Evolutionary conservation across 2,888 invertebrate species (phyloP), one percentile per base, ranked within the genome.

Genomic region (Phrixothrix hirtus): DNA sequence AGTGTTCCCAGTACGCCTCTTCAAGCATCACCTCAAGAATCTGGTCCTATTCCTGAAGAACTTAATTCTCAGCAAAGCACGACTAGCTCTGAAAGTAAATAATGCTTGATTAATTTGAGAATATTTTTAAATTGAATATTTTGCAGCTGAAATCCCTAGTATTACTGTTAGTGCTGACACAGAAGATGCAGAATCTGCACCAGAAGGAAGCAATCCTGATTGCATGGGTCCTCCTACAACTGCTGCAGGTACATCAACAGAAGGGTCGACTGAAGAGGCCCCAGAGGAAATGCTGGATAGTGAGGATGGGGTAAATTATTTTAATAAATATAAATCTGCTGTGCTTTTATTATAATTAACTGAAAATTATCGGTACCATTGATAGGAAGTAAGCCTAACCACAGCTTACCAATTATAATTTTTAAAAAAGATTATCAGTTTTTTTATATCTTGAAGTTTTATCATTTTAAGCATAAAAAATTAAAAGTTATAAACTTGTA

Each of bases 1-100:
- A 85, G 84, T 66, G 85, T 86, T 13, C 86, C 87, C 1, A 84
- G 83, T 25, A 87, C 85, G 0, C 85, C 85, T 1, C 73, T 83
- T 56, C 85, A 81, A 74, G 81, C 82, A 50, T 87, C 83, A 36
- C 87, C 83, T 45, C 82, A 77, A 72, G 77, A 76, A 60, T 69
- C 74, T 1, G 69, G 68, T 1, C 75, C 75, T 13, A 70, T 68
- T 44, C 62, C 61, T 10, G 69, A 65, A 42, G 81, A 79, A 43
- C 63, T 64, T 27, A 46, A 49, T 35, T 44, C 59, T 1, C 60
- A 56, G 48, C 65, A 67, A 52, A 60, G 60, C 11, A n/a, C n/a
- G n/a, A 62, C 68, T 2, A 71, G 71, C 45, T 60, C 50, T 17
- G 63, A 63, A 41, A 60, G 64, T 62, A 60, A 62, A 54, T 50